phyloP scores from a whole-genome alignment of 1,140 invertebrate species.

The Zelostemma sp. region DNA sequence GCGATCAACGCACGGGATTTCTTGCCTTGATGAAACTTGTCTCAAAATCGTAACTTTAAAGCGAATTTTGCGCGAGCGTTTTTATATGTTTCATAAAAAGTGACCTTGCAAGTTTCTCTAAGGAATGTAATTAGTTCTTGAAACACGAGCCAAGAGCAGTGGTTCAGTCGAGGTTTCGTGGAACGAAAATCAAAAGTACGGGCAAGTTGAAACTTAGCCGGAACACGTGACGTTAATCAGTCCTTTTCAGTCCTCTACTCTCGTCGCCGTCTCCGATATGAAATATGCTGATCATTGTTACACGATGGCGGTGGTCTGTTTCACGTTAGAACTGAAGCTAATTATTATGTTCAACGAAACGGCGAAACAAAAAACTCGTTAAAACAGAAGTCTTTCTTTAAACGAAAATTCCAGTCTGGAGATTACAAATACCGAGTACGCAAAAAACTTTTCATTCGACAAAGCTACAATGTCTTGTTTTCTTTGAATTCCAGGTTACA shows the following conservation, averaged over 20 bases:
- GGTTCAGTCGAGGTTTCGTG: not conserved
- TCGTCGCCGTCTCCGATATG: slow-evolving; percentile 8
- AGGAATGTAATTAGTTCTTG: too few relatives aligned
- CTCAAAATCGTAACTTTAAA: not conserved
- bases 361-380: slow-evolving; percentile 5
- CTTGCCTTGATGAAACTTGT: slow-evolving; percentile 18
- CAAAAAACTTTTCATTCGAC: too few relatives aligned
- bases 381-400: not conserved
- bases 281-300: slow-evolving; percentile 21
- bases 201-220: not conserved
- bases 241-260: slow-evolving; percentile 31
- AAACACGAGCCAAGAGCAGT: not conserved
- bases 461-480: too few relatives aligned
- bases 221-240: slow-evolving; percentile 7
- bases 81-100: too few relatives aligned
- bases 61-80: too few relatives aligned
- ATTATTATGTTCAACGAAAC: slow-evolving; percentile 14
- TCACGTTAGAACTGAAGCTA: not conserved
- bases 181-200: slow-evolving; percentile 4
- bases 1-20: slow-evolving; percentile 20
- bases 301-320: not conserved
- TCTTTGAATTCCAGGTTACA: slow-evolving; percentile 81
- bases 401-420: too few relatives aligned
- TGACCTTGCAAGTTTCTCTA: not conserved
- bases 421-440: too few relatives aligned